Conservation (phyloP, 2,888 invertebrate genomes). For the Salticus scenicus region DNA sequence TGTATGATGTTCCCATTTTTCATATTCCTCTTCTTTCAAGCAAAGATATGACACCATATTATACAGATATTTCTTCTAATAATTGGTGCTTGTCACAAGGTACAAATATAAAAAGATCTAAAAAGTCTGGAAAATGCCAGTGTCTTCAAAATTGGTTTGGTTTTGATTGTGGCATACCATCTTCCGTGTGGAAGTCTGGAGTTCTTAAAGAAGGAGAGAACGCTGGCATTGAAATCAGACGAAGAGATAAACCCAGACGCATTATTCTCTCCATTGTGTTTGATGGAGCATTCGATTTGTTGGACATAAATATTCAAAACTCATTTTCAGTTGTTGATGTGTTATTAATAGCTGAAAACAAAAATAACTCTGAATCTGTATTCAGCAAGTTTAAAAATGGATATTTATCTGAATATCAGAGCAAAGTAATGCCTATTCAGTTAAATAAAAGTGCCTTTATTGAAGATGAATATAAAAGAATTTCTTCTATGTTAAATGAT, state of each 20-base stretch:
- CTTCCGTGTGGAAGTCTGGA: constrained; percentile 64
- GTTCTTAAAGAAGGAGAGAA: constrained; percentile 53
- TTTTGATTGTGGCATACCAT: constrained; percentile 68
- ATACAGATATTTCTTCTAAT: constrained; percentile 41
- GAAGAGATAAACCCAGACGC: constrained; percentile 58
- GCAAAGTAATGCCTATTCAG: constrained; percentile 57
- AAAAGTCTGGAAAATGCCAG: constrained; percentile 36
- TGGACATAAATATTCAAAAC: constrained; percentile 48
- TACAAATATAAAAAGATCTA: constrained; percentile 34
- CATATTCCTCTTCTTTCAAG: constrained; percentile 52
- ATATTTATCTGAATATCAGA: constrained; percentile 50
- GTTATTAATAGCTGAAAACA: constrained; percentile 42
- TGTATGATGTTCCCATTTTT: constrained; percentile 52
- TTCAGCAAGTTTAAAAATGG: constrained; percentile 45
- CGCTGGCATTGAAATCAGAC: constrained; percentile 39
- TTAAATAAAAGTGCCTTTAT: constrained; percentile 20
- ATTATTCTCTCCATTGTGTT: constrained; percentile 48
- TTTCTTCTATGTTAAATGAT: constrained; percentile 27
- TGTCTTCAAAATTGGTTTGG: constrained; percentile 61
- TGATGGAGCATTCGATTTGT: constrained; percentile 42
- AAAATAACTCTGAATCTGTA: constrained; percentile 30
- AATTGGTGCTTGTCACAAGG: constrained; percentile 55
- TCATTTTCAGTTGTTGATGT: constrained; percentile 43
- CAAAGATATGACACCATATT: constrained; percentile 54
- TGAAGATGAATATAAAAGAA: constrained; percentile 7